Percentiles rank a stretch among this genome's conserved stretches.
phyloP scores from a whole-genome alignment of 2,797 vertebrate species.

The Acipenser oxyrinchus region DNA sequence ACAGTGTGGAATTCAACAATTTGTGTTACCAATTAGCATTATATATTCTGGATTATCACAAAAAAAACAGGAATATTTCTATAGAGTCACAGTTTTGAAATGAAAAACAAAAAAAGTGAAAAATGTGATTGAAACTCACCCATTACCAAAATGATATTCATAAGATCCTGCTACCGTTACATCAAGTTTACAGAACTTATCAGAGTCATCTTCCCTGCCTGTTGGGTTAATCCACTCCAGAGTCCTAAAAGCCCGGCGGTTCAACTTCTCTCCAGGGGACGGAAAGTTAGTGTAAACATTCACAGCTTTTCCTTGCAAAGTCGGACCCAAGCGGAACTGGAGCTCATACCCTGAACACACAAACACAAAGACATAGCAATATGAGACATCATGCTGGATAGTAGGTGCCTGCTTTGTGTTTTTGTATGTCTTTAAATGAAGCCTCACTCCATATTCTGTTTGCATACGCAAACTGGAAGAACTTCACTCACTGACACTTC shows the following conservation, averaged over 20 bases:
- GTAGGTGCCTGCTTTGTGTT: neutral
- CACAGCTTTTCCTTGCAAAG: slow-evolving; percentile 80
- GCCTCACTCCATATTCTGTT: too few species aligned
- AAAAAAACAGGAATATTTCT: too few species aligned
- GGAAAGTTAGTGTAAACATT: slow-evolving; percentile 84
- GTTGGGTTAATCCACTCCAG: slow-evolving; percentile 77
- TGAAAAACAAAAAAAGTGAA: too few species aligned
- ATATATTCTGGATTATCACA: too few species aligned
- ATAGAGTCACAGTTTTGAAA: too few species aligned
- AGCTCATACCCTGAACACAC: slow-evolving; percentile 79
- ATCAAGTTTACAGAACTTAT: slow-evolving; percentile 82
- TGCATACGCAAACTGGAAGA: too few species aligned
- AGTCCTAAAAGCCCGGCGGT: slow-evolving; percentile 62
- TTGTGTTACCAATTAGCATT: too few species aligned
- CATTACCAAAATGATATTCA: slow-evolving; percentile 80
- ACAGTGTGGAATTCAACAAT: too few species aligned
- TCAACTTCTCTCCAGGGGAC: slow-evolving; percentile 57
- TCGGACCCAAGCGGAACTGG: slow-evolving; percentile 89
- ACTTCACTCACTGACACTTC: too few species aligned
- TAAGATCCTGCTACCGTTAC: slow-evolving; percentile 83
- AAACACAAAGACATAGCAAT: neutral
- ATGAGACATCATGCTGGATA: neutral
- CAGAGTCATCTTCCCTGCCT: slow-evolving; percentile 83
- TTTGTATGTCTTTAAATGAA: too few species aligned
- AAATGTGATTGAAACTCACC: slow-evolving; percentile 56